A percentile compares a stretch with the other conserved stretches of the same genome.
phyloP scores from a whole-genome alignment of 2,888 invertebrate genomes.

The Ashinkailepas kermadecensis region DNA sequence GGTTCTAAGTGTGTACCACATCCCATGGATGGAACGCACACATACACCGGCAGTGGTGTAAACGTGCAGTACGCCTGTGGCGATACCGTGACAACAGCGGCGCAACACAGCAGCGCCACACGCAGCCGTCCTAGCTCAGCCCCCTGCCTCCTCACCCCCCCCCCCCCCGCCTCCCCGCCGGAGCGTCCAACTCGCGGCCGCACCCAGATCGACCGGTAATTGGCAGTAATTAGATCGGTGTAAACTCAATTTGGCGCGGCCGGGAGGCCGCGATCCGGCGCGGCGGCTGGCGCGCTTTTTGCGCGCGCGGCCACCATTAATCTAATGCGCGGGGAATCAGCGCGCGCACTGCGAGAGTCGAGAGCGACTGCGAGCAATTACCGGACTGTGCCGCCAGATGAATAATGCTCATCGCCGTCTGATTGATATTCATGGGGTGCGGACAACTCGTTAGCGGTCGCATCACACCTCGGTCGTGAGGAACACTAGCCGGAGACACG shows the following conservation, averaged over 20 bases:
- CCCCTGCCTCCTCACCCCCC: no score
- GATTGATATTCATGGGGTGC: constrained; percentile 15
- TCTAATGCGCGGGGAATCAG: not conserved
- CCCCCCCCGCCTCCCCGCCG: no score
- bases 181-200: no score
- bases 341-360: not conserved
- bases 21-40: no score
- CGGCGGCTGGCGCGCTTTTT: not conserved
- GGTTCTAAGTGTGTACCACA: no score
- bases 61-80: not conserved
- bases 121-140: not conserved
- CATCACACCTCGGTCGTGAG: not conserved
- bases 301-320: not conserved
- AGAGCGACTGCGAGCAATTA: not conserved
- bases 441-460: constrained; percentile 12
- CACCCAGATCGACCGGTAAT: no score
- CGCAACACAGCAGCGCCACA: not conserved
- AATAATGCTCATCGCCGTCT: not conserved
- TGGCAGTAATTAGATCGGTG: not conserved
- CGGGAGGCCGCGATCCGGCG: not conserved
- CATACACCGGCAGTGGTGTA: not conserved
- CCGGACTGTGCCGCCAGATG: not conserved
- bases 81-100: no score
- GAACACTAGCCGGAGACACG: not conserved
- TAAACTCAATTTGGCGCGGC: constrained; percentile 18